phyloP scores from a whole-genome alignment of 2,113 vertebrate species.

The Bufo gargarizans region DNA sequence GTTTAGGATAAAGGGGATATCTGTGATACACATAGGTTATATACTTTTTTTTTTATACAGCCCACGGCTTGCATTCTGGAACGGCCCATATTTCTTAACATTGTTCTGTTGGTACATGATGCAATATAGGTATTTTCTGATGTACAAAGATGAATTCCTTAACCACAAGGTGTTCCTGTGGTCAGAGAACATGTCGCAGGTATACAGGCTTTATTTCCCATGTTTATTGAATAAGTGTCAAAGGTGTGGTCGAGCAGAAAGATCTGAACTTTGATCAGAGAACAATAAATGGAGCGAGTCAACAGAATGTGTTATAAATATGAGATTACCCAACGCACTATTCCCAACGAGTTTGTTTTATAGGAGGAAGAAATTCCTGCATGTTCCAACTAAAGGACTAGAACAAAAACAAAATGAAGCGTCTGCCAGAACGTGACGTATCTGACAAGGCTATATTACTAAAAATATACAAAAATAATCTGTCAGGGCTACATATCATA shows the following conservation, averaged over 20 bases:
- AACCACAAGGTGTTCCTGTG: background rate
- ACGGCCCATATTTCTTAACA: background rate
- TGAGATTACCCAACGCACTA: slow-evolving; percentile 20
- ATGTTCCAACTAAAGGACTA: background rate
- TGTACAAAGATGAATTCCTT: background rate
- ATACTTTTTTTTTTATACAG: too few relatives aligned
- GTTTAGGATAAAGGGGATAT: too few relatives aligned
- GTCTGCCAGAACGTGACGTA: background rate
- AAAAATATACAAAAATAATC: background rate
- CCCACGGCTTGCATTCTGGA: background rate
- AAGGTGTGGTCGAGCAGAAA: slow-evolving; percentile 17
- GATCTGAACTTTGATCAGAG: slow-evolving; percentile 33
- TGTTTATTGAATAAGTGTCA: slow-evolving; percentile 20
- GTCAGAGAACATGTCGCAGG: background rate
- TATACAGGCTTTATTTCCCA: slow-evolving; percentile 33
- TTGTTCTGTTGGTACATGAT: background rate
- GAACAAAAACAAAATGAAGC: background rate
- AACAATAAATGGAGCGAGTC: slow-evolving; percentile 26
- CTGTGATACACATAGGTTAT: too few relatives aligned
- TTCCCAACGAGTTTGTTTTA: slow-evolving; percentile 29
- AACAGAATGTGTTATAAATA: slow-evolving; percentile 31
- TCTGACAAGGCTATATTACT: background rate
- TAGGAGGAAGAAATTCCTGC: slow-evolving; percentile 9
- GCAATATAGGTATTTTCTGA: background rate
- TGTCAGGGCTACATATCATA: background rate